A percentile compares a stretch with the other conserved stretches of the same genome.
These are phyloP conservation scores for Phanerotoma sp. DNA, from an alignment of 2,888 invertebrate genomes.

Conservation along the genomic window DNA sequence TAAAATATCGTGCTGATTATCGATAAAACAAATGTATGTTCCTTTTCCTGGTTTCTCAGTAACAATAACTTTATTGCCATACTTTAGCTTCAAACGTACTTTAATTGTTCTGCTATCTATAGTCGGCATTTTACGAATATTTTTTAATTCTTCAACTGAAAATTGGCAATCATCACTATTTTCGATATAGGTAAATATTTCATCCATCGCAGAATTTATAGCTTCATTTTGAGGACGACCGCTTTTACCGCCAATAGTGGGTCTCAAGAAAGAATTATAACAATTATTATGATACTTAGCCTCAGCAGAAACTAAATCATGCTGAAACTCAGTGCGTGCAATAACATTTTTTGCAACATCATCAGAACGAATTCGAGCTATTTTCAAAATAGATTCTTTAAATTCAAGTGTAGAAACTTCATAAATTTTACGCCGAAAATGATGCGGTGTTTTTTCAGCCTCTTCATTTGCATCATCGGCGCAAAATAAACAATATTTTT, in stretches of 20 bases:
- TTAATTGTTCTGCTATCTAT: constrained; percentile 4
- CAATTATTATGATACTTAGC: constrained; percentile 49
- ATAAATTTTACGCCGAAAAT: constrained; percentile 2
- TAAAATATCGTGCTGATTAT: constrained; percentile 21
- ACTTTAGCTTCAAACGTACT: constrained; percentile 4
- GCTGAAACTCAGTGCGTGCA: constrained; percentile 38
- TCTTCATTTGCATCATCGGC: constrained; percentile 8
- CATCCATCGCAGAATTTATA: constrained; percentile 44
- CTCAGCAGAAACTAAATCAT: constrained; percentile 42
- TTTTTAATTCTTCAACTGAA: neutral
- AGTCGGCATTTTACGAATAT: constrained; percentile 1
- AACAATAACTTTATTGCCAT: constrained; percentile 13
- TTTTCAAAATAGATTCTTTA: constrained; percentile 20
- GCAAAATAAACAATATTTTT: neutral
- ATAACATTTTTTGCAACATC: constrained; percentile 41
- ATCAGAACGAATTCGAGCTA: constrained; percentile 28
- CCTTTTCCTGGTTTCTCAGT: neutral
- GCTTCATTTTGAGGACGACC: constrained; percentile 46
- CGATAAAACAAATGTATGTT: constrained; percentile 26
- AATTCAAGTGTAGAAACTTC: constrained; percentile 25
- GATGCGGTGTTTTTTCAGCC: constrained; percentile 4
- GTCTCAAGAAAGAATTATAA: constrained; percentile 42
- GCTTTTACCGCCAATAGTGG: constrained; percentile 41
- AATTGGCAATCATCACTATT: constrained; percentile 17
- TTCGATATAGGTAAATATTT: constrained; percentile 41